Evolutionary conservation across 2,797 vertebrate species (phyloP), one percentile per base, ranked within the genome.

Genomic region (Oreortyx pictus): DNA sequence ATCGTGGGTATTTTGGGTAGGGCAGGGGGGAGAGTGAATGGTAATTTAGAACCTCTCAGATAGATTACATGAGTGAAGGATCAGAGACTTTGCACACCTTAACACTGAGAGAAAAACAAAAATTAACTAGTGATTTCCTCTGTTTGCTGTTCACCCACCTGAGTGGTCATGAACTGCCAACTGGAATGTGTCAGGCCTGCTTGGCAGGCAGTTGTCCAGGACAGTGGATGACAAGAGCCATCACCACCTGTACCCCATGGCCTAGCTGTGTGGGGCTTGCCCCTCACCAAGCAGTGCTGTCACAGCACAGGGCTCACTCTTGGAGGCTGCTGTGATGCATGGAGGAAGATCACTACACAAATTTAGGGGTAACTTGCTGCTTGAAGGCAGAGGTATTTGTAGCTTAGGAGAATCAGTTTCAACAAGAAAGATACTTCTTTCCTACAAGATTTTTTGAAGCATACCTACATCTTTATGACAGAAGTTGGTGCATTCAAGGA

Each of bases 91-190:
- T 47, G 43, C 1, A 71, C 33, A 71, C 9, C 3, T 67, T 62
- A 65, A 47, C 37, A 72, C 31, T 71, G 37, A 65, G 12, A 50
- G 50, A 65, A 78, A 56, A n/a, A 43, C 4, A 68, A 68, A 82
- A 78, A 75, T 22, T 12, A 20, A 65, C 14, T 3, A 24, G 27
- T 19, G 0, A 47, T 61, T 77, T 85, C 29, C 33, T 52, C 72
- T 80, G 31, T 64, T 83, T 27, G 4, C 52, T 54, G 24, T 37
- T 86, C 72, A 78, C 22, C 22, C 6, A 8, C 56, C 66, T 0
- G 0, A 54, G 52, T 46, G 37, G 49, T 79, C 0, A 0, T 37
- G 52, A 86, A 17, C 43, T 23, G 39, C 43, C 6, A 3, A 22
- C 29, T 7, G 15, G 37, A 16, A 46, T 77, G 8, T 24, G 31